Evolutionary conservation across 2,113 vertebrate species (phyloP), one percentile per base, ranked within the genome.

Genomic region (Collichthys lucidus): DNA sequence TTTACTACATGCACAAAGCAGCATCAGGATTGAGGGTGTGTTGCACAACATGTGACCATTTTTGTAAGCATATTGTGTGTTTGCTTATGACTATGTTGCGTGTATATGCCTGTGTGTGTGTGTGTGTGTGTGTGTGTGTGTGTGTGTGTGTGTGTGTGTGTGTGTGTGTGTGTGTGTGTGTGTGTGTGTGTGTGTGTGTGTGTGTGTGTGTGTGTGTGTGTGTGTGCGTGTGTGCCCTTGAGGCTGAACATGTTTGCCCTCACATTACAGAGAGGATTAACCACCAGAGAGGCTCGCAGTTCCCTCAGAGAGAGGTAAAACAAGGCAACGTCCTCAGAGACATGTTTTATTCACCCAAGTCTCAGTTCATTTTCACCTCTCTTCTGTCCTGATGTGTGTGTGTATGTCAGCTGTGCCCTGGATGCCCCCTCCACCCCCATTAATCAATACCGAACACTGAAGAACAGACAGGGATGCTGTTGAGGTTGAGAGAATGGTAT

Each of bases 311-410:
- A 85, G 53, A 46, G 31, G 53, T 75, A 44, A 75, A 91, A 87
- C 81, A 85, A 88, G 85, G 78, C 73, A 71, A 11, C 49, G 64
- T 91, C 92, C 82, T 78, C 57, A 6, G 89, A 90, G 89, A 86
- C 89, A 83, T 84, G 79, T 90, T 90, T 88, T 83, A 87, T 92
- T 92, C 86, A 85, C 69, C 85, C 76, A 62, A 17, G 66, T 90
- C 89, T 86, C 75, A 72, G 75, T 88, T 92, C 46, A 92, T 94
- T 93, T 90, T 92, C 92, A 90, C 87, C 81, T 86, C 82, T 78
- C 64, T 26, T 89, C 78, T 46, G 79, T 75, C 64, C 82, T 80
- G 75, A 81, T 75, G 86, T 77, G 76, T 77, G 75, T 35, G 35
- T 8, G 35, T 40, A 40, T 64, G 74, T 91, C 89, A 88, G 89